Evolutionary conservation across 2,797 vertebrate species (phyloP), one percentile per base, ranked within the genome.

Genomic region (Malacoraja senta): DNA sequence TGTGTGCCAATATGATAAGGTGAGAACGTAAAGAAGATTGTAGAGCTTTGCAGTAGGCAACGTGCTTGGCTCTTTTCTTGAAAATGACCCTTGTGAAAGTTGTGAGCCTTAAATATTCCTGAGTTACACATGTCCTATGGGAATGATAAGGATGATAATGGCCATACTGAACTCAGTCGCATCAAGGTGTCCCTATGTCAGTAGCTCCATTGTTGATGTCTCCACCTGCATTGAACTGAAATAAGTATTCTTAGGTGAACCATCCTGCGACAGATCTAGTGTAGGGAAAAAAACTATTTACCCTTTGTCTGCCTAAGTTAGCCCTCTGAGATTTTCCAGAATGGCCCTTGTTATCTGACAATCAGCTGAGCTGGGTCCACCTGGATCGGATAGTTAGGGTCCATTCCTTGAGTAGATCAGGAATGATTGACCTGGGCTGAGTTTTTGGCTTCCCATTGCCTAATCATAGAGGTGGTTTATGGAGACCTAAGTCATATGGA

Each of bases 1-100:
- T 92, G 99, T 99, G 80, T 99, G 99, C 96, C 99, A 99, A 93
- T 99, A 99, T 77, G 99, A 99, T 96, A 99, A 99, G 98, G 99
- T 99, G 95, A 95, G 94, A 38, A 71, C 94, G 93, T 94, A 83
- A 68, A 35, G 2, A 88, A 58, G 68, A 44, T 15, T 4, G 44
- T 44, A 53, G 12, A 38, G 35, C 21, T 8, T 72, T 38, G 65
- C 21, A 3, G 21, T 91, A 10, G 61, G 35, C 86, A 58, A n/a
- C 19, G 8, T 24, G 35, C 35, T 38, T 38, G 21, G 8, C 10
- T 53, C 90, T 92, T 53, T 74, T 29, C 1, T 53, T 29, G 7
- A n/a, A 68, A n/a, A 65, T 65, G 35, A 35, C 68, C 17, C n/a
- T 88, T 19, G n/a, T 10, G 29, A 35, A 2, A 35, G 63, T 88